Evolutionary conservation across 2,797 vertebrate species (phyloP).

Genomic region (Sparus aurata): DNA sequence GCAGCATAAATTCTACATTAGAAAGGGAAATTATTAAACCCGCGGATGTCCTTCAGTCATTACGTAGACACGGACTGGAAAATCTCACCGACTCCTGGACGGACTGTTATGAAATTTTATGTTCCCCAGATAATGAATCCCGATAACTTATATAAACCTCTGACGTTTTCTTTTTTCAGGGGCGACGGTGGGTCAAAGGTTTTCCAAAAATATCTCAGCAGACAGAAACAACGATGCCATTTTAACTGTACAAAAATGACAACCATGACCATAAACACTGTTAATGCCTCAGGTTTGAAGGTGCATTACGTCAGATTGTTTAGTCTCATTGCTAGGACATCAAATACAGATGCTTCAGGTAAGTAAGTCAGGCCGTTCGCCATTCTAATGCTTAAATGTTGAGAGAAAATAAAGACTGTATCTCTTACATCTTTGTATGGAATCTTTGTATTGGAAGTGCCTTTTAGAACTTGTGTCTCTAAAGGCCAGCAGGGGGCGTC

Average conservation of each 20-base stretch:
- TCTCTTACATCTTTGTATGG: neutral
- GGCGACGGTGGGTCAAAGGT: neutral
- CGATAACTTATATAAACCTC: neutral
- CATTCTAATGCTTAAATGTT: neutral
- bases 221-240: neutral
- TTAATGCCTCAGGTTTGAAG: neutral
- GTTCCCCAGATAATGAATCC: neutral
- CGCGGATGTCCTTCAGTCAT: too few species aligned
- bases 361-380: too few species aligned
- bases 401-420: neutral
- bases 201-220: neutral
- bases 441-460: too few species aligned
- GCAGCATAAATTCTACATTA: slow-evolving; percentile 5
- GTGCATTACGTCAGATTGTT: too few species aligned
- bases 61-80: neutral
- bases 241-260: neutral
- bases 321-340: too few species aligned
- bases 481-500: too few species aligned
- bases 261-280: neutral
- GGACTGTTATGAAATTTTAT: neutral
- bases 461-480: too few species aligned
- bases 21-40: too few species aligned
- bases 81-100: neutral
- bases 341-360: too few species aligned
- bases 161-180: too few species aligned